Evolutionary conservation across 2,888 invertebrate species (phyloP), one percentile per base, ranked within the genome.

Genomic region (Herminia tarsipennalis): DNA sequence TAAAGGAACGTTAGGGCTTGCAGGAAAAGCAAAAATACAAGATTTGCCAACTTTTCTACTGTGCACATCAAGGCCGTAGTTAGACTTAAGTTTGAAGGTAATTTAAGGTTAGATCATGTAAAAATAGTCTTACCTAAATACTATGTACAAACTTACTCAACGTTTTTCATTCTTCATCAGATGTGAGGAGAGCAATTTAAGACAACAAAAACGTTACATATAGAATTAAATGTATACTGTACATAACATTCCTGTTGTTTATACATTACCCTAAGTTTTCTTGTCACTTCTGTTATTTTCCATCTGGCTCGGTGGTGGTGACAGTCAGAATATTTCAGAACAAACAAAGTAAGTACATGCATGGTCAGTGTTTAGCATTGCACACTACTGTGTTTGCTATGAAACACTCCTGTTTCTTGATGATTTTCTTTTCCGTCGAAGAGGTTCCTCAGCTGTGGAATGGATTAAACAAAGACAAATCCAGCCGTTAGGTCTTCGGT

Each of bases 311-410:
- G 39, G n/a, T 25, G 40, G 28, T 51, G 81, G 41, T 45, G 76
- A 53, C 50, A 46, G 60, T 67, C 73, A 82, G 83, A 80, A 66
- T 73, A 82, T 79, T 84, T 79, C 86, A 90, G 84, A 90, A 89
- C 91, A 92, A 91, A 92, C 89, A 91, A 88, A 91, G 91, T 91
- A 91, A 92, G 91, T 92, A 92, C 91, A 92, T 92, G 91, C 91
- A 88, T 89, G 80, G 67, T 64, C 49, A 52, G 62, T 74, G 86
- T 85, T 81, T 86, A 89, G 91, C 91, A 92, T 91, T 91, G 91
- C 88, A 91, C 90, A 84, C 84, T 90, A 91, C 91, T 89, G 86
- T 92, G 91, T 90, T 91, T 92, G 91, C 91, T 91, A 64, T 82
- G 80, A 87, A 83, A 84, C 89, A 81, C 77, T 78, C 87, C 63